A percentile compares a stretch with the other conserved stretches of the same genome.
These are phyloP conservation scores for Macrocentrus cingulum DNA, from an alignment of 1,140 invertebrate genomes.

Conservation along the genomic window DNA sequence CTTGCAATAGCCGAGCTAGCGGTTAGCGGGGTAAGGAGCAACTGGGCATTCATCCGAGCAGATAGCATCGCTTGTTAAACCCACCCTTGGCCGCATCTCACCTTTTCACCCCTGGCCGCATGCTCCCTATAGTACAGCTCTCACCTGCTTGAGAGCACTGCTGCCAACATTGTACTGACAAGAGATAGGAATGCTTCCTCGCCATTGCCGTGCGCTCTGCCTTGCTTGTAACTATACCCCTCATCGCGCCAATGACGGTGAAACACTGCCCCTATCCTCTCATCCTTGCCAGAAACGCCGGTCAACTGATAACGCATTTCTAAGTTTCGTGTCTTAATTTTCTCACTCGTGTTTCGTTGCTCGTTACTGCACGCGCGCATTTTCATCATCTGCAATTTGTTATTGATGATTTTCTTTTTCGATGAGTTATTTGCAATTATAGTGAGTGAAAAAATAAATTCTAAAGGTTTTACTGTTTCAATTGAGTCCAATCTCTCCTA, in stretches of 20 bases:
- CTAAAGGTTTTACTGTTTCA: too few relatives aligned
- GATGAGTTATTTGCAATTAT: too few relatives aligned
- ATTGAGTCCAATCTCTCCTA: too few relatives aligned
- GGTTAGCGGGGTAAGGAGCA: conserved; percentile 11
- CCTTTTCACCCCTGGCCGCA: conserved; percentile 18
- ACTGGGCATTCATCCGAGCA: conserved; percentile 30
- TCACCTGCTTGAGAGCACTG: conserved; percentile 23
- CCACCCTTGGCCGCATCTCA: conserved; percentile 19
- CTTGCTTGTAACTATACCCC: neutral
- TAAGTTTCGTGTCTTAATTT: conserved; percentile 28
- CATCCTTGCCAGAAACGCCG: neutral
- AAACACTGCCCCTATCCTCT: neutral
- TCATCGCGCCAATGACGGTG: neutral
- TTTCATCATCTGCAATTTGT: too few relatives aligned
- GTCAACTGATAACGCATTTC: conserved; percentile 13
- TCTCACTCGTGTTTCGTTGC: neutral
- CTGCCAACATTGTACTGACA: conserved; percentile 22
- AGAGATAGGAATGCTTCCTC: conserved; percentile 13
- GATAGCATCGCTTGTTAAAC: conserved; percentile 38
- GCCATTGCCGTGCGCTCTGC: neutral
- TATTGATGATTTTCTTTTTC: too few relatives aligned
- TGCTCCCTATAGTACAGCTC: neutral
- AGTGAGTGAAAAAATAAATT: too few relatives aligned
- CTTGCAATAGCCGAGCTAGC: too few relatives aligned
- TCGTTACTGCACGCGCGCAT: too few relatives aligned